These are phyloP conservation scores for Neolamprologus tretocephalus DNA, from an alignment of 2,113 vertebrate genomes.

Conservation along the genomic window DNA sequence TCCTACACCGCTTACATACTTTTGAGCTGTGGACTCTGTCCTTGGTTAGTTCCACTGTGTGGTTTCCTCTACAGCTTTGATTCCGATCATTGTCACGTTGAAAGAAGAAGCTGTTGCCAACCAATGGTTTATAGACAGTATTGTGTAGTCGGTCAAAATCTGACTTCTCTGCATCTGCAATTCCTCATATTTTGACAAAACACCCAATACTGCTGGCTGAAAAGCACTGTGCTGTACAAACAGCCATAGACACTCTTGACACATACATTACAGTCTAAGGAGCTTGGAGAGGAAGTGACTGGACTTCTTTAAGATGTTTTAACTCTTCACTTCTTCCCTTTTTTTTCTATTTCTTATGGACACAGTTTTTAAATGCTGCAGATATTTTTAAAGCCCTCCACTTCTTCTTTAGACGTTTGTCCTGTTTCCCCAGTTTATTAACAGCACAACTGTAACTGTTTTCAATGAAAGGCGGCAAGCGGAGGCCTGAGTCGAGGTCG, in stretches of 20 bases:
- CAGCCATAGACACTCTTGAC: neutral
- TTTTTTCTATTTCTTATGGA: neutral
- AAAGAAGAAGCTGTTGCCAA: neutral
- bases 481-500: too few relatives aligned
- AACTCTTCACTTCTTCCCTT: fast-evolving
- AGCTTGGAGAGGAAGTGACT: neutral
- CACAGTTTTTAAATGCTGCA: neutral
- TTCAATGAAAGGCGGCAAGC: too few relatives aligned
- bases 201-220: neutral
- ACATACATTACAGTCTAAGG: neutral
- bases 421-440: neutral
- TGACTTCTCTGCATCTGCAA: neutral
- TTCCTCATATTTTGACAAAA: neutral
- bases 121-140: neutral
- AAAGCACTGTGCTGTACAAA: neutral
- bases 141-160: neutral
- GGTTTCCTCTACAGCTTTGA: neutral
- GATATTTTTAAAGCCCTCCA: neutral
- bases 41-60: neutral
- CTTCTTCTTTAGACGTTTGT: neutral
- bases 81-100: fast-evolving
- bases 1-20: fast-evolving
- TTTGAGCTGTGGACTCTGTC: neutral
- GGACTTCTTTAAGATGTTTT: neutral
- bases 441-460: neutral